A percentile compares a stretch with the other conserved stretches of the same genome.
Conservation (phyloP, 53 echinoderm and acorn worm genomes). For the Paracentrotus lividus region DNA sequence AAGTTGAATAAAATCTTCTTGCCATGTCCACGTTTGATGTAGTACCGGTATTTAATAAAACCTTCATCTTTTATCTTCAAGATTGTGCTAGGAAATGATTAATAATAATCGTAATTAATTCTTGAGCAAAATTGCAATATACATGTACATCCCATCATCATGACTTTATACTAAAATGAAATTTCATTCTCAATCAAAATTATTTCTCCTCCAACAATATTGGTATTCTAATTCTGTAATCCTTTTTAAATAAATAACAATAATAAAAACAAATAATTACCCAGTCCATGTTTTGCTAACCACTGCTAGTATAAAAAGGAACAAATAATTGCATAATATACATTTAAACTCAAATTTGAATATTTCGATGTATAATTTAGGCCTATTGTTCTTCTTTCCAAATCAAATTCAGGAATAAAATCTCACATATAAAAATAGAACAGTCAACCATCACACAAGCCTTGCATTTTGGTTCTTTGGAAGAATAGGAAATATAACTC, state of each 20-base stretch:
- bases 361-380: not conserved
- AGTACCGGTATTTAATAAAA: not conserved
- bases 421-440: not conserved
- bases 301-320: not conserved
- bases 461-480: conserved; percentile 6
- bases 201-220: no score
- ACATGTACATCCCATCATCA: not conserved
- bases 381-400: not conserved
- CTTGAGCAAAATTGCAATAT: not conserved
- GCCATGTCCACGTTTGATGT: not conserved
- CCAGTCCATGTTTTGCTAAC: not conserved
- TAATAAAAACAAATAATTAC: not conserved
- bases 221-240: not conserved
- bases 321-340: not conserved
- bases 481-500: conserved; percentile 2
- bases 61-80: not conserved
- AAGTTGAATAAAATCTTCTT: not conserved
- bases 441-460: not conserved
- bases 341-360: not conserved
- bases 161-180: not conserved
- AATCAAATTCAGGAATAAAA: not conserved
- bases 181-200: not conserved
- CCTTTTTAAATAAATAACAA: not conserved
- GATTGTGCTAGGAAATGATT: not conserved
- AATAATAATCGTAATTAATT: not conserved